Conservation (phyloP, 64 coral and sea anemone genomes). For the Stichodactyla helianthus region DNA sequence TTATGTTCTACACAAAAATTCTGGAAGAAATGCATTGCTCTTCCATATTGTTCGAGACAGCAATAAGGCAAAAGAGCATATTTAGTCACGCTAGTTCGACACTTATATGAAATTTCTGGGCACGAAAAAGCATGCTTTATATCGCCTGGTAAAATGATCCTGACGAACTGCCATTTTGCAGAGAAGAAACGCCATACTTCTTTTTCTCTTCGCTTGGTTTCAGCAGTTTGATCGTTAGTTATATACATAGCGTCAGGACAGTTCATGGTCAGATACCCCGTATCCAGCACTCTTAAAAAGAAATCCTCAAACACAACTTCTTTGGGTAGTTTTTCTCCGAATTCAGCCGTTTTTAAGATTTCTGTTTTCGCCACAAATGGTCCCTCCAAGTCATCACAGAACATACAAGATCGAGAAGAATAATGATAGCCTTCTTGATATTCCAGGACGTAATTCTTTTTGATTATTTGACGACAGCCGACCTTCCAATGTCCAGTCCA, state of each 20-base stretch:
- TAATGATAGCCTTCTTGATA: slow-evolving; percentile 51
- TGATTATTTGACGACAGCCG: slow-evolving; percentile 37
- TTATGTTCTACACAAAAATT: slow-evolving; percentile 37
- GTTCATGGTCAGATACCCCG: slow-evolving; percentile 22
- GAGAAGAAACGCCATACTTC: slow-evolving; percentile 11
- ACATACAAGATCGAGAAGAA: slow-evolving; percentile 38
- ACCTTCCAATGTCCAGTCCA: slow-evolving; percentile 49
- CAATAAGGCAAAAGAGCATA: slow-evolving; percentile 30
- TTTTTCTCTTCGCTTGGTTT: not conserved
- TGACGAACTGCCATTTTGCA: slow-evolving; percentile 15
- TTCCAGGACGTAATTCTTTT: slow-evolving; percentile 39
- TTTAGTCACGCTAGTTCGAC: not conserved
- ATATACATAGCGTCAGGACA: slow-evolving; percentile 45
- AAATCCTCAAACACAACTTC: slow-evolving; percentile 54
- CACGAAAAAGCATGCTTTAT: slow-evolving; percentile 25
- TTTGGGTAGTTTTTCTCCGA: slow-evolving; percentile 35
- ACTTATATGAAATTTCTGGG: slow-evolving; percentile 30
- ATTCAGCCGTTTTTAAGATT: slow-evolving; percentile 10
- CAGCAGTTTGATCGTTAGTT: not conserved
- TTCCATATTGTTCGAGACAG: slow-evolving; percentile 26
- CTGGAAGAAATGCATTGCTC: slow-evolving; percentile 36
- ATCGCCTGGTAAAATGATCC: slow-evolving; percentile 19
- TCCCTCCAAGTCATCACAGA: slow-evolving; percentile 40
- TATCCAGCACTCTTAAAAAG: slow-evolving; percentile 13
- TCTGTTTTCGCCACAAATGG: slow-evolving; percentile 54